Percentiles rank a stretch among this genome's conserved stretches.
Evolutionary conservation across 1,140 invertebrate genomes (phyloP).

Genomic region (Oryzaephilus surinamensis): DNA sequence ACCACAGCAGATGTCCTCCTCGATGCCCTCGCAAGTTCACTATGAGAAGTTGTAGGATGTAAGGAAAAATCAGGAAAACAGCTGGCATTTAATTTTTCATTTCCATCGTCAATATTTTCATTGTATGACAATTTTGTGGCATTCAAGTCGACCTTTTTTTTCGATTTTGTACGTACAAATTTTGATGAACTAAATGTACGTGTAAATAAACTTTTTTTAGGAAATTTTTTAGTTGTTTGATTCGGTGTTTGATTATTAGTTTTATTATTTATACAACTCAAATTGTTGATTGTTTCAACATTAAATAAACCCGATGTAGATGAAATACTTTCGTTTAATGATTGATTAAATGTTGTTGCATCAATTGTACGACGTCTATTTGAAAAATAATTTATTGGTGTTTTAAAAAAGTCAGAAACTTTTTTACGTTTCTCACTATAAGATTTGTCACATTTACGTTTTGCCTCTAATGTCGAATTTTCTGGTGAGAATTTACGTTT

Average conservation of each 20-base stretch:
- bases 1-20: conserved; percentile 23
- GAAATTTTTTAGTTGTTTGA: conserved; percentile 15
- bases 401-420: conserved; percentile 31
- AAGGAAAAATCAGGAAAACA: conserved; percentile 33
- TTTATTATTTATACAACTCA: conserved; percentile 17
- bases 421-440: conserved; percentile 28
- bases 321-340: conserved; percentile 28
- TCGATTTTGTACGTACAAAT: conserved; percentile 19
- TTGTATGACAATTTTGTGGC: conserved; percentile 20
- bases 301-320: conserved; percentile 32
- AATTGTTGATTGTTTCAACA: conserved; percentile 27
- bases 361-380: conserved; percentile 31
- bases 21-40: conserved; percentile 21
- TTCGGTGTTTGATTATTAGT: conserved; percentile 12
- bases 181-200: conserved; percentile 33
- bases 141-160: conserved; percentile 20
- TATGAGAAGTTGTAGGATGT: conserved; percentile 15
- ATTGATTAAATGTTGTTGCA: conserved; percentile 20
- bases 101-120: conserved; percentile 18
- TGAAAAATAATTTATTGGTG: conserved; percentile 31
- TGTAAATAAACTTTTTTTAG: conserved; percentile 30
- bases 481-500: conserved; percentile 29
- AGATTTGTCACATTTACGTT: conserved; percentile 29
- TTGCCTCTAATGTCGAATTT: conserved; percentile 13
- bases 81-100: conserved; percentile 24